Evolutionary conservation across 2,797 vertebrate genomes (phyloP).

Genomic region (Alectoris magna): DNA sequence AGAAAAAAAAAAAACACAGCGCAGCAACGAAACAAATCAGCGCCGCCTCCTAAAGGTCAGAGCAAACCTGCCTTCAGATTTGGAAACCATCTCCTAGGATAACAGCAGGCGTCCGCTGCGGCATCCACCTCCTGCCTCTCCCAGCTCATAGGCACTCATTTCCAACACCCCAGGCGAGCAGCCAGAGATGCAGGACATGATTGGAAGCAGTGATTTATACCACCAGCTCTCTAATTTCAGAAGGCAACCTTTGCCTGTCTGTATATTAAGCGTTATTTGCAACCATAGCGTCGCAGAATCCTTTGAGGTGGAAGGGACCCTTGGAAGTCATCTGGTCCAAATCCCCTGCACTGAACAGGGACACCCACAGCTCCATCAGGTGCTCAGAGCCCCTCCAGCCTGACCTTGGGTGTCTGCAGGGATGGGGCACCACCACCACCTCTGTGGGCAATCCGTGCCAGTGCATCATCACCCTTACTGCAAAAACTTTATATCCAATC

Average conservation of each 20-base stretch:
- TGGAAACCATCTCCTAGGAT: constrained; percentile 8
- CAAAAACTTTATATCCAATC: too few species aligned
- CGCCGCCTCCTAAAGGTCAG: constrained; percentile 44
- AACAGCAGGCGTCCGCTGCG: constrained; percentile 1
- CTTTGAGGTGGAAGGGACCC: too few species aligned
- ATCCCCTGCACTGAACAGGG: too few species aligned
- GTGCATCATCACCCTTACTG: too few species aligned
- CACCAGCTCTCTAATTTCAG: neutral
- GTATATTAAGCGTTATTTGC: neutral
- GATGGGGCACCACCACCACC: too few species aligned
- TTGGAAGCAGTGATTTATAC: neutral
- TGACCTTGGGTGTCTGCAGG: too few species aligned
- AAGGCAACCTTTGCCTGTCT: neutral
- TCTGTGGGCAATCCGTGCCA: too few species aligned
- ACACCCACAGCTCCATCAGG: too few species aligned
- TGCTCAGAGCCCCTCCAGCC: too few species aligned
- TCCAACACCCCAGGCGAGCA: neutral
- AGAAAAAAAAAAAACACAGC: neutral
- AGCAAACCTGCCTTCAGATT: constrained; percentile 5
- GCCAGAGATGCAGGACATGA: neutral
- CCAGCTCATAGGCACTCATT: neutral
- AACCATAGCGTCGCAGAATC: neutral
- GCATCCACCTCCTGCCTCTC: neutral
- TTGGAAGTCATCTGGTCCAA: too few species aligned
- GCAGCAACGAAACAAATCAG: constrained; percentile 25